phyloP scores from a whole-genome alignment of 2,113 vertebrate species.

The Lycaon pictus region DNA sequence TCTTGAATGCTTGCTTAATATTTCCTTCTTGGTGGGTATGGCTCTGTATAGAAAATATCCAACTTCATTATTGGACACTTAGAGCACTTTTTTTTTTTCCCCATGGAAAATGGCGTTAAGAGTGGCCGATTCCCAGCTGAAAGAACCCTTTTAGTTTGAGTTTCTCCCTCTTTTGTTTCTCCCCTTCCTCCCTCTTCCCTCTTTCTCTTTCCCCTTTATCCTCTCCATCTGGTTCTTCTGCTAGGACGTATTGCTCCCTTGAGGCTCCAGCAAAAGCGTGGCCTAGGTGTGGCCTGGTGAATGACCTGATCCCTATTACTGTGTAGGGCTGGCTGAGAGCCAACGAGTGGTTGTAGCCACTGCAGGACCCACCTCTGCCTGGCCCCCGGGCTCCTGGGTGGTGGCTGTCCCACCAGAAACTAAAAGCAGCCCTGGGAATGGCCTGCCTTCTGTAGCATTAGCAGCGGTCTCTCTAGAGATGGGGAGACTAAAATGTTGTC shows the following conservation, averaged over 20 bases:
- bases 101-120: background rate
- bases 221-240: background rate
- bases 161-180: background rate
- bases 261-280: background rate
- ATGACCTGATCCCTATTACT: background rate
- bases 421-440: background rate
- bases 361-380: background rate
- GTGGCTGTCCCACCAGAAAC: background rate
- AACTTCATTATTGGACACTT: conserved; percentile 18
- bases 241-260: background rate
- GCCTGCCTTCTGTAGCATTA: background rate
- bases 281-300: background rate
- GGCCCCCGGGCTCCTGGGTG: too few relatives aligned
- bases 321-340: background rate
- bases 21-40: conserved; percentile 19
- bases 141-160: background rate
- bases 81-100: background rate
- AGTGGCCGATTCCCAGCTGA: background rate
- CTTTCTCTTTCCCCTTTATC: background rate
- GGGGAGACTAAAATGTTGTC: background rate
- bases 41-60: conserved; percentile 11
- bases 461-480: background rate
- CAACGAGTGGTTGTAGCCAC: background rate
- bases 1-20: conserved; percentile 30
- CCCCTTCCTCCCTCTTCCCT: background rate